Conservation (phyloP, 2,113 vertebrate species). For the Hiodon alosoides region DNA sequence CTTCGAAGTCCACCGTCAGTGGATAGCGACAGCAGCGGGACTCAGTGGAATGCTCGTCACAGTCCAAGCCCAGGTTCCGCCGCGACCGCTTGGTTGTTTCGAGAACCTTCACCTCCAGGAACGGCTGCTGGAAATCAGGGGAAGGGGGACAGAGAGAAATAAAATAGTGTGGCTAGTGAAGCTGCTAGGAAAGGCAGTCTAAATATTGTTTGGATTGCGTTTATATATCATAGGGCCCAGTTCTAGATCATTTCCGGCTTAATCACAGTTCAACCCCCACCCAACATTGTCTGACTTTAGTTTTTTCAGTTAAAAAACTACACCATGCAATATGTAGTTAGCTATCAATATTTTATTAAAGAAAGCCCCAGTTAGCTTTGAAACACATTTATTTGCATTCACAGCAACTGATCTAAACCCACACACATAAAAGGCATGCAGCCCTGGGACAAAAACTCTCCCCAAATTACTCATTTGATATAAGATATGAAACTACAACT, state of each 20-base stretch:
- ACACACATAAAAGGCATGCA: no score
- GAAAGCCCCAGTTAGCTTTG: background rate
- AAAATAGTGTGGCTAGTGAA: constrained; percentile 21
- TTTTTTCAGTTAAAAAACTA: background rate
- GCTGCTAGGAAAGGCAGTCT: background rate
- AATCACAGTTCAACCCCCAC: background rate
- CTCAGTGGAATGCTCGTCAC: constrained; percentile 92
- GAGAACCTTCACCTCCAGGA: constrained; percentile 94
- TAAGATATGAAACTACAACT: no score
- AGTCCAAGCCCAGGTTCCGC: constrained; percentile 91
- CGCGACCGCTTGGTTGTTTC: constrained; percentile 92
- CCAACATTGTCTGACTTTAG: background rate
- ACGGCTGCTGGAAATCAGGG: constrained; percentile 80
- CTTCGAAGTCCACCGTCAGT: constrained; percentile 94
- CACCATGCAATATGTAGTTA: background rate
- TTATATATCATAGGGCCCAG: background rate
- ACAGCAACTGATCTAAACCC: no score
- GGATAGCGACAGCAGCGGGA: constrained; percentile 96
- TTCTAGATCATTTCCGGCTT: no score
- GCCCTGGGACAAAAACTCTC: no score
- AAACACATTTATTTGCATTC: no score
- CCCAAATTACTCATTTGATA: no score
- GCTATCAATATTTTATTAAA: background rate
- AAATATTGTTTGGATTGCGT: no score
- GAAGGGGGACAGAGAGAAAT: constrained; percentile 54